Conservation (phyloP, 2,797 vertebrate genomes). For the Antrozous pallidus region DNA sequence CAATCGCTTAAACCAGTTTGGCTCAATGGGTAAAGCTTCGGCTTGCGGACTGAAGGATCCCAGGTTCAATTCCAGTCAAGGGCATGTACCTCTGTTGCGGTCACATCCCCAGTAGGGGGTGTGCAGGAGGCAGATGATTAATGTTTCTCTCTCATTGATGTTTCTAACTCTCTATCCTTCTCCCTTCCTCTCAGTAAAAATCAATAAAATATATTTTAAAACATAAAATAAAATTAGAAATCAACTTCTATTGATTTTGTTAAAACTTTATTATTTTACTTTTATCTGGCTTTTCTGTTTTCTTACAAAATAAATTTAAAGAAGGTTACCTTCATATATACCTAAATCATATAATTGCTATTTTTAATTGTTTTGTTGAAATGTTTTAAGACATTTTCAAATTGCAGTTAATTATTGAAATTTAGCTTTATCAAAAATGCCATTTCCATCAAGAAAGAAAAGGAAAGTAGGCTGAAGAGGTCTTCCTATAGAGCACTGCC, state of each 20-base stretch:
- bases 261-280: not conserved
- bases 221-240: not conserved
- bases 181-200: too few species aligned
- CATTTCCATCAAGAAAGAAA: not conserved
- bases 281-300: not conserved
- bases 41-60: too few species aligned
- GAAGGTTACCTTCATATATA: not conserved
- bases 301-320: not conserved
- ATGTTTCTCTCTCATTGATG: too few species aligned
- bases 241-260: not conserved
- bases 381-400: not conserved
- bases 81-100: too few species aligned
- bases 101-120: too few species aligned
- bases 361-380: conserved; percentile 8
- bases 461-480: not conserved
- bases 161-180: too few species aligned
- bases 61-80: too few species aligned
- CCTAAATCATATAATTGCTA: not conserved
- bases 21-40: too few species aligned
- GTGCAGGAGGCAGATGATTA: too few species aligned
- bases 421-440: not conserved
- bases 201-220: too few species aligned
- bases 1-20: not conserved
- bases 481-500: not conserved
- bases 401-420: not conserved